These are phyloP conservation scores for Maniola hyperantus DNA, from an alignment of 2,888 invertebrate genomes.

Conservation along the genomic window DNA sequence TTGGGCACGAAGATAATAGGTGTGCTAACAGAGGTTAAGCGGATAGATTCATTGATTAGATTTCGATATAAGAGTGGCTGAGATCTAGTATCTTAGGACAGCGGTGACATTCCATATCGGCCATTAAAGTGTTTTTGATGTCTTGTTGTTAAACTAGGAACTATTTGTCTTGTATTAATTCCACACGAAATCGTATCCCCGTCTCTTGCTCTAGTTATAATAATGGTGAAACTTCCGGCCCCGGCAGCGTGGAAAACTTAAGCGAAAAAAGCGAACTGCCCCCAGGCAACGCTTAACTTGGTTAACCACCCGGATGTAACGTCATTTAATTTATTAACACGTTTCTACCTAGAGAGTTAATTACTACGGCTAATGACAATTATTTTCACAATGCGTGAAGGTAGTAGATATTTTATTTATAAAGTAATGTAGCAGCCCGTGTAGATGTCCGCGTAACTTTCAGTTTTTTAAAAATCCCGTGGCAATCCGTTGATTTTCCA, in stretches of 20 bases:
- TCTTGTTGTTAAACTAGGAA: too few species aligned
- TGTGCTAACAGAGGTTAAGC: too few species aligned
- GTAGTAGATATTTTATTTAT: neutral
- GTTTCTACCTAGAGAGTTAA: slow-evolving; percentile 63
- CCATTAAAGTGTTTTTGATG: too few species aligned
- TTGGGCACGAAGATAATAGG: too few species aligned
- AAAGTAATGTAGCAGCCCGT: neutral
- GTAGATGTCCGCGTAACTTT: too few species aligned
- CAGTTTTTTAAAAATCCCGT: too few species aligned
- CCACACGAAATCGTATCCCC: neutral
- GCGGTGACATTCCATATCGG: too few species aligned
- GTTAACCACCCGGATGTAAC: slow-evolving; percentile 75
- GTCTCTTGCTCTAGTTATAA: slow-evolving; percentile 48
- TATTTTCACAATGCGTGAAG: slow-evolving; percentile 54
- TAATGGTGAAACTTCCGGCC: slow-evolving; percentile 84
- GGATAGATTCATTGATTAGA: too few species aligned
- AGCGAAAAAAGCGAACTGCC: slow-evolving; percentile 80
- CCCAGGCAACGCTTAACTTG: slow-evolving; percentile 71
- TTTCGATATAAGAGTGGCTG: too few species aligned
- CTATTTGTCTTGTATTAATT: neutral
- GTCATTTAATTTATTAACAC: slow-evolving; percentile 83
- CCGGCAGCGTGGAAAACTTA: slow-evolving; percentile 80
- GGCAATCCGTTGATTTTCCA: too few species aligned
- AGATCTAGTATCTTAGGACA: too few species aligned
- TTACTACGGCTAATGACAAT: slow-evolving; percentile 65